Percentiles rank a stretch among this genome's conserved stretches.
Evolutionary conservation across 2,797 vertebrate genomes (phyloP).

Genomic region (Acridotheres tristis): DNA sequence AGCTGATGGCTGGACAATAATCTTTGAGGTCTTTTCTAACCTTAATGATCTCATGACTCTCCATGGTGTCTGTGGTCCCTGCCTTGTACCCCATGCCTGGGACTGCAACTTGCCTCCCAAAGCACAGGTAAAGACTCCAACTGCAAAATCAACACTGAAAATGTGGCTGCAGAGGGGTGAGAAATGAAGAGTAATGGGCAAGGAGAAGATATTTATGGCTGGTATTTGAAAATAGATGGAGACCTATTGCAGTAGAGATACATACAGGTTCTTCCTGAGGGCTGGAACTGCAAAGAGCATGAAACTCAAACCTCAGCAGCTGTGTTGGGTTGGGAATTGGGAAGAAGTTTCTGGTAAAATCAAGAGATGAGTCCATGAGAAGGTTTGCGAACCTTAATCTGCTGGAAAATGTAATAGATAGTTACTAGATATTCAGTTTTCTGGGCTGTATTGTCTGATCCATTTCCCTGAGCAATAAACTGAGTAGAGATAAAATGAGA

Average conservation of each 20-base stretch:
- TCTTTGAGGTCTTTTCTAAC: neutral
- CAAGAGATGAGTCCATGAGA: neutral
- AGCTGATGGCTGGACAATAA: neutral
- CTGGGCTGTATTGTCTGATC: neutral
- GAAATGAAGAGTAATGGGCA: neutral
- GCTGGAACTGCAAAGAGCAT: neutral
- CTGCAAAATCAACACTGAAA: neutral
- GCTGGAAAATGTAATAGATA: neutral
- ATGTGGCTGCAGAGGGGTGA: neutral
- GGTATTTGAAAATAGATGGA: neutral
- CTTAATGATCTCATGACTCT: accelerated
- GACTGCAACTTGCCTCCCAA: neutral
- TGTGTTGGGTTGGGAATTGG: neutral
- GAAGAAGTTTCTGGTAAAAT: neutral
- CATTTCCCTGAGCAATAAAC: neutral
- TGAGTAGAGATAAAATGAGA: neutral
- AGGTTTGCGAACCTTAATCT: neutral
- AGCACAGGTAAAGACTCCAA: neutral
- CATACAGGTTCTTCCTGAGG: neutral
- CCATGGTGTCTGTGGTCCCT: neutral
- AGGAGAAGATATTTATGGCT: neutral
- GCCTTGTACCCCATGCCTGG: accelerated
- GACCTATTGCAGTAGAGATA: neutral
- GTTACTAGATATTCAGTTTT: neutral
- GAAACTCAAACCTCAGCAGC: neutral